phyloP scores from a whole-genome alignment of 2,113 vertebrate species.

The Anoura caudifer region DNA sequence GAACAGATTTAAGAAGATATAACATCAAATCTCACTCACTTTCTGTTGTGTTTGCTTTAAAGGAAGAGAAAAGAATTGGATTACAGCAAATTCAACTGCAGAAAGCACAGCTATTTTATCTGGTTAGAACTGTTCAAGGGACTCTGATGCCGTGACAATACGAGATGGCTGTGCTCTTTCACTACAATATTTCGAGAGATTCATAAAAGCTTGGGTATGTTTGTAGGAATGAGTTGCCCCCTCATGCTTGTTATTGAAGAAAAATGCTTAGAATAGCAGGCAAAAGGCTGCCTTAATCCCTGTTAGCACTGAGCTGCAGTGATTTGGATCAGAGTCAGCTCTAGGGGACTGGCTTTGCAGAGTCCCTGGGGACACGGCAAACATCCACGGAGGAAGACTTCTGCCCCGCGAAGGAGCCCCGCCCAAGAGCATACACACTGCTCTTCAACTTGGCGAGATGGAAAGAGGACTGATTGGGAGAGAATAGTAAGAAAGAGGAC shows the following conservation, averaged over 20 bases:
- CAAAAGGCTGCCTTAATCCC: background rate
- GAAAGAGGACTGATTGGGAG: background rate
- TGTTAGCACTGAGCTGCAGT: background rate
- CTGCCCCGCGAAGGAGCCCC: rapidly evolving
- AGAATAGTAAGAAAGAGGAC: background rate
- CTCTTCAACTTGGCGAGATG: background rate
- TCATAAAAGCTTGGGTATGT: background rate
- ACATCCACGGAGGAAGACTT: background rate
- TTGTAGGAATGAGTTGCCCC: background rate
- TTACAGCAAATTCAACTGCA: background rate
- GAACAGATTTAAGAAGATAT: background rate
- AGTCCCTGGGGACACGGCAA: background rate
- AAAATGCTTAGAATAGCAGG: background rate
- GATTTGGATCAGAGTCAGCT: background rate
- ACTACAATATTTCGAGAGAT: background rate
- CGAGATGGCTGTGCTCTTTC: background rate
- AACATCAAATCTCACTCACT: background rate
- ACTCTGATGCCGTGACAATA: background rate
- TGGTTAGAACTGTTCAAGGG: background rate
- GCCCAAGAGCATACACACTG: rapidly evolving
- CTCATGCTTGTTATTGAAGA: background rate
- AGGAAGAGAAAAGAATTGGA: background rate
- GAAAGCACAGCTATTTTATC: background rate
- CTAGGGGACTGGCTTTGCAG: background rate
- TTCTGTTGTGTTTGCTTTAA: background rate